Conservation (phyloP, 2,888 invertebrate genomes). For the Eudemis profundana region DNA sequence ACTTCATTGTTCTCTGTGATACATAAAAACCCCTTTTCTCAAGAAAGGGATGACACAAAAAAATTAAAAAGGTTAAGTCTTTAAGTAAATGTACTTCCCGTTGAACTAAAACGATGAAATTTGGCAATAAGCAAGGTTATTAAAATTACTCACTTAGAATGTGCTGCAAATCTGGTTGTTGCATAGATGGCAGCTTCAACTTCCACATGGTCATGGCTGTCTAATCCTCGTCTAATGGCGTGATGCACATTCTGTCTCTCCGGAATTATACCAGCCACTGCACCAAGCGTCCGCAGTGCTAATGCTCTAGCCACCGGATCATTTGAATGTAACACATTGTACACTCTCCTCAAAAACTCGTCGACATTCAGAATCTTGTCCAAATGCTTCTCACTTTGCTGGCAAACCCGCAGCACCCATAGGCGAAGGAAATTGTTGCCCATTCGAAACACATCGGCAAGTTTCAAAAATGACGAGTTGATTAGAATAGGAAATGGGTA, state of each 20-base stretch:
- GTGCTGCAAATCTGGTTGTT: constrained; percentile 96
- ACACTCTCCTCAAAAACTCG: constrained; percentile 93
- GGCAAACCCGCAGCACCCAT: constrained; percentile 96
- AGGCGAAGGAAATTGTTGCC: constrained; percentile 96
- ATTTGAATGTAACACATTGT: constrained; percentile 97
- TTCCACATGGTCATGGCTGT: constrained; percentile 98
- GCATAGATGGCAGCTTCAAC: constrained; percentile 98
- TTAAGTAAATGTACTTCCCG: background rate
- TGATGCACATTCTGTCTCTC: constrained; percentile 98
- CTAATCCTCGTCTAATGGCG: constrained; percentile 94
- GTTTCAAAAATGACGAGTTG: constrained; percentile 97
- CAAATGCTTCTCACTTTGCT: constrained; percentile 97
- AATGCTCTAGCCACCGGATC: constrained; percentile 98
- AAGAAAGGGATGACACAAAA: no score
- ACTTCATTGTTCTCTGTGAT: no score
- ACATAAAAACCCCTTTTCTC: no score
- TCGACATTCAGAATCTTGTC: constrained; percentile 98
- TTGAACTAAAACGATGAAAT: no score
- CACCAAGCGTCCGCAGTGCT: constrained; percentile 95
- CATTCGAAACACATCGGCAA: constrained; percentile 97
- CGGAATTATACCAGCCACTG: constrained; percentile 96
- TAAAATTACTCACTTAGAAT: constrained; percentile 89
- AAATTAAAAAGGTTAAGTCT: no score
- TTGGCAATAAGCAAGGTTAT: background rate
- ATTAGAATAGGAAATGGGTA: constrained; percentile 99